A percentile compares a stretch with the other conserved stretches of the same genome.
Conservation (phyloP, 2,888 invertebrate species). For the Stenotaenia linearis region DNA sequence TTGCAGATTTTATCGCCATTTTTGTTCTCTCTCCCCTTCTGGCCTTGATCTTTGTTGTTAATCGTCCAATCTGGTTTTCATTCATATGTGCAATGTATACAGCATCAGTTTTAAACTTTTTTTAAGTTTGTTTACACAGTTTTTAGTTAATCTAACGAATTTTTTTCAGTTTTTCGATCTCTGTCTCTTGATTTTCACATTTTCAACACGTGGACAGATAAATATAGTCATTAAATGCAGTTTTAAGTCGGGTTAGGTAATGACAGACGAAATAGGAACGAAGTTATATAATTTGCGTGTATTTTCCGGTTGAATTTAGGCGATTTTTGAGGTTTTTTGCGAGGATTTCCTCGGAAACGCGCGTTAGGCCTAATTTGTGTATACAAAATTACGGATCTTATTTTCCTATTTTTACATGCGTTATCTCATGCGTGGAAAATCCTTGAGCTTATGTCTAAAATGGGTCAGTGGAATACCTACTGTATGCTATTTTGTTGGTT, state of each 20-base stretch:
- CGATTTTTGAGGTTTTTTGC: background rate
- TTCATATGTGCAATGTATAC: background rate
- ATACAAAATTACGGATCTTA: too few relatives aligned
- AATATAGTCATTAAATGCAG: background rate
- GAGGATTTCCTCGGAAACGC: background rate
- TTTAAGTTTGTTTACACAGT: too few relatives aligned
- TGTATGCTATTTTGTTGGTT: background rate
- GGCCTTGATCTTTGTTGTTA: background rate
- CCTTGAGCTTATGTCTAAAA: background rate
- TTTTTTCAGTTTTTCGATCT: too few relatives aligned
- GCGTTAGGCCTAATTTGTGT: too few relatives aligned
- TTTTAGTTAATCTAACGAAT: too few relatives aligned
- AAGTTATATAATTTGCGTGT: background rate
- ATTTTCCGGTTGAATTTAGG: background rate
- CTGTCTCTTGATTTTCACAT: background rate
- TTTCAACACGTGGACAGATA: background rate
- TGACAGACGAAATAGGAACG: background rate
- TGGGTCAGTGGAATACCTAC: background rate
- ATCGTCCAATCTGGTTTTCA: background rate
- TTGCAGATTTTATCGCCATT: background rate
- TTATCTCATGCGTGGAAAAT: conserved; percentile 8
- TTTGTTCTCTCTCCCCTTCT: background rate
- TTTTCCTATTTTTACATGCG: background rate
- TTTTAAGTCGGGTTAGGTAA: background rate
- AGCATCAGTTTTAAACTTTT: background rate